Evolutionary conservation across 2,113 vertebrate genomes (phyloP).

Genomic region (Bujurquina vittata): DNA sequence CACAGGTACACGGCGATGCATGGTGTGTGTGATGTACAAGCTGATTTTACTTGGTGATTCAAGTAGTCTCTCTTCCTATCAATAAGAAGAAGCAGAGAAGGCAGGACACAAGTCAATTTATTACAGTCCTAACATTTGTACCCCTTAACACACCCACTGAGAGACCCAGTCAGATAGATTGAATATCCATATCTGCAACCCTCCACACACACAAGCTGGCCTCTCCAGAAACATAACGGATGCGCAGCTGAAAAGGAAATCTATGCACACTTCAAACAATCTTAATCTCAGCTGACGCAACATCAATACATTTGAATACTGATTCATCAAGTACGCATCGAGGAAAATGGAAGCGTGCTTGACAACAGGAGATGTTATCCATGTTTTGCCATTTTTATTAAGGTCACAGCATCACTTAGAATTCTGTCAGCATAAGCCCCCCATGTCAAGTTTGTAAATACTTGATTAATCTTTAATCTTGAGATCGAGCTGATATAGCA

Average conservation of each 20-base stretch:
- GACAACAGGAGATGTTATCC: slow-evolving; percentile 44
- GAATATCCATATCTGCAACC: slow-evolving; percentile 71
- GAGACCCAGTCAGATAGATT: slow-evolving; percentile 66
- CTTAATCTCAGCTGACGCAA: slow-evolving; percentile 71
- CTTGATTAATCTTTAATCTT: slow-evolving; percentile 71
- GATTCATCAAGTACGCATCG: slow-evolving; percentile 64
- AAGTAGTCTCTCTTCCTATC: slow-evolving; percentile 16
- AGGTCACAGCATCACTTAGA: slow-evolving; percentile 53
- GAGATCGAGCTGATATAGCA: slow-evolving; percentile 64
- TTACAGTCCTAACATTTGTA: slow-evolving; percentile 65
- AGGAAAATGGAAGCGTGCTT: slow-evolving; percentile 44
- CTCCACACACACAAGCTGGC: slow-evolving; percentile 53
- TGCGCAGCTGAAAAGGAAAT: slow-evolving; percentile 69
- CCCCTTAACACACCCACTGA: slow-evolving; percentile 65
- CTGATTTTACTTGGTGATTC: slow-evolving; percentile 16
- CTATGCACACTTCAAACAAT: slow-evolving; percentile 76
- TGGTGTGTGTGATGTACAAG: background rate
- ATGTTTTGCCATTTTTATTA: slow-evolving; percentile 46
- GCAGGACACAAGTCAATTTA: slow-evolving; percentile 51
- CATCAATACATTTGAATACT: slow-evolving; percentile 71
- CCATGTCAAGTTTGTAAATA: slow-evolving; percentile 66
- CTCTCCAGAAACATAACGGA: slow-evolving; percentile 67
- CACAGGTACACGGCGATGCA: slow-evolving; percentile 8
- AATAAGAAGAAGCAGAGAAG: slow-evolving; percentile 31
- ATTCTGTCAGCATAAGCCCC: slow-evolving; percentile 39